Conservation (phyloP, 2,113 vertebrate genomes). For the Orycteropus afer region DNA sequence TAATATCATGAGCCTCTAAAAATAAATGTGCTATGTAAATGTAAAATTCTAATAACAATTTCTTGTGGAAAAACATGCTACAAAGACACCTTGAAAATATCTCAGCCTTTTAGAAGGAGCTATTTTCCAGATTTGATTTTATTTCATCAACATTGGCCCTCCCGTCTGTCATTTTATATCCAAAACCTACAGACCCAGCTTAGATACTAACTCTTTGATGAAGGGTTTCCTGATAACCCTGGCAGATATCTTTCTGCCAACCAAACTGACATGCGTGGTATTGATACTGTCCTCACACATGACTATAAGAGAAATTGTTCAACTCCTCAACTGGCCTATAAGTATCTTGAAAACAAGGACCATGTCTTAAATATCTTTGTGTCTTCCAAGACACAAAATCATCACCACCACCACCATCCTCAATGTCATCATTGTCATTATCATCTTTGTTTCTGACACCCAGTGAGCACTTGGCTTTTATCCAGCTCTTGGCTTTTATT, state of each 20-base stretch:
- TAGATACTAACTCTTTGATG: background rate
- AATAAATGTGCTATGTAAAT: conserved; percentile 70
- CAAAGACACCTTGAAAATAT: conserved; percentile 75
- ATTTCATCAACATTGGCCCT: background rate
- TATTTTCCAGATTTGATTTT: conserved; percentile 45
- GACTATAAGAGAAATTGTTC: background rate
- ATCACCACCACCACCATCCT: background rate
- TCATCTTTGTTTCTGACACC: background rate
- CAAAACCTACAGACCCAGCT: background rate
- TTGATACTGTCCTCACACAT: background rate
- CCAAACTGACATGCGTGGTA: background rate
- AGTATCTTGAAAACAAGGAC: background rate
- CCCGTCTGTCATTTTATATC: background rate
- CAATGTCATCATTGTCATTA: background rate
- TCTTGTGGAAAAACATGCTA: conserved; percentile 41
- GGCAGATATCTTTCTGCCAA: background rate
- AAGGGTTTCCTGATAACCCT: background rate
- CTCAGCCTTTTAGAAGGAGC: conserved; percentile 38
- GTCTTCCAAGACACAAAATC: background rate
- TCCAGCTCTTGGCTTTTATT: too few species aligned
- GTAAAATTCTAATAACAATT: conserved; percentile 63
- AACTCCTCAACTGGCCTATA: background rate
- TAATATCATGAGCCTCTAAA: conserved; percentile 70
- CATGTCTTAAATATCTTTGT: background rate
- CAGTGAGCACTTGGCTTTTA: background rate